These are phyloP conservation scores for Brenthis daphne DNA, from an alignment of 2,888 invertebrate species.

Conservation along the genomic window DNA sequence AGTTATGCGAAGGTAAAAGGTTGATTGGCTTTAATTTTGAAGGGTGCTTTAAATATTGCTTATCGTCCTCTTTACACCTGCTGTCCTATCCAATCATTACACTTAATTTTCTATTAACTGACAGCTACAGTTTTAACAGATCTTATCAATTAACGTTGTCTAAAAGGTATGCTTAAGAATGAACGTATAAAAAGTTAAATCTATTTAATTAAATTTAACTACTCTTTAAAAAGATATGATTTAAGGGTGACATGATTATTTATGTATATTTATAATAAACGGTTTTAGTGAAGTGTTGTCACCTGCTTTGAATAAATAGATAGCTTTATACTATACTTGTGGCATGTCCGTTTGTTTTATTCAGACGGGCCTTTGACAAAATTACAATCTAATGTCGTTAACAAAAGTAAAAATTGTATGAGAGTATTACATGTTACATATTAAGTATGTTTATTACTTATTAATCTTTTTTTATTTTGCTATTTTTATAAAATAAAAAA, in stretches of 20 bases:
- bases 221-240: constrained; percentile 16
- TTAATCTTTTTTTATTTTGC: too few relatives aligned
- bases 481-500: too few relatives aligned
- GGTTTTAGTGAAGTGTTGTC: background rate
- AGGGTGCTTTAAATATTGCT: constrained; percentile 5
- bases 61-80: constrained; percentile 16
- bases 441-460: too few relatives aligned
- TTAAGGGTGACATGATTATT: constrained; percentile 7
- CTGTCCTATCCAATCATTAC: constrained; percentile 20
- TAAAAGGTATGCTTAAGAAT: constrained; percentile 17
- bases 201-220: constrained; percentile 24
- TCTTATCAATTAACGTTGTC: constrained; percentile 10
- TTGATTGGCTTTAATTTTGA: constrained; percentile 2
- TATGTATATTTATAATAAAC: constrained; percentile 10
- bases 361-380: too few relatives aligned
- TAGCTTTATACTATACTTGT: background rate
- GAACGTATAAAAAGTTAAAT: constrained; percentile 19
- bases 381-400: too few relatives aligned
- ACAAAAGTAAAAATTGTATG: too few relatives aligned
- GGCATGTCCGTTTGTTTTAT: too few relatives aligned
- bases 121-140: constrained; percentile 14
- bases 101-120: constrained; percentile 25
- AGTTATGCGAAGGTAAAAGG: constrained; percentile 9
- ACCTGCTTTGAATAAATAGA: constrained; percentile 1
- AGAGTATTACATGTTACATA: too few relatives aligned